Conservation (phyloP, 2,113 vertebrate genomes). For the zebrafish (Danio rerio) region DNA sequence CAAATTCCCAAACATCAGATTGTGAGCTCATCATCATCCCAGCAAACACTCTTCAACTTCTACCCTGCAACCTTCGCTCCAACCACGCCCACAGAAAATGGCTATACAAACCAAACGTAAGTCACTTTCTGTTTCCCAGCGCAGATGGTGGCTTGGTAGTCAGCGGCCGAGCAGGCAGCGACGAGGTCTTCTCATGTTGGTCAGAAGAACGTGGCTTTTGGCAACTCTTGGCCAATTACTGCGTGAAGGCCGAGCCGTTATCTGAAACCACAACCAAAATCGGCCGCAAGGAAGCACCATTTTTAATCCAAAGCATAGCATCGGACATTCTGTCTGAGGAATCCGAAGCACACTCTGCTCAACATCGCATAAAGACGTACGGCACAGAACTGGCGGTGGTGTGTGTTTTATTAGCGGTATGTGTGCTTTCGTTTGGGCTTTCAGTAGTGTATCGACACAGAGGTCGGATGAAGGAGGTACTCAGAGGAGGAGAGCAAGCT, state of each 20-base stretch:
- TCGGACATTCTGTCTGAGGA: constrained; percentile 72
- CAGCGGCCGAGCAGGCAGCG: constrained; percentile 79
- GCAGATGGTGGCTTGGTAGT: constrained; percentile 86
- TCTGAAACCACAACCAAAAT: constrained; percentile 70
- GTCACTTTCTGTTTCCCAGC: constrained; percentile 84
- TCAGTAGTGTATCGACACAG: constrained; percentile 87
- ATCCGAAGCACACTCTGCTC: constrained; percentile 49
- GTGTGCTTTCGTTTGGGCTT: constrained; percentile 78
- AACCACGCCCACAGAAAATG: constrained; percentile 88
- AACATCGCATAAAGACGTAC: constrained; percentile 83
- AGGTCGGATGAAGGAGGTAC: constrained; percentile 85
- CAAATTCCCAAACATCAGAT: not conserved
- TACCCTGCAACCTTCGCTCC: constrained; percentile 87
- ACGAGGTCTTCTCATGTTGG: constrained; percentile 91
- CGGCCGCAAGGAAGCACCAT: constrained; percentile 71
- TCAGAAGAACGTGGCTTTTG: constrained; percentile 86
- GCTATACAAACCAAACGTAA: constrained; percentile 74
- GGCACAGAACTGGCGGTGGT: constrained; percentile 94
- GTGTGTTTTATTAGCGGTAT: constrained; percentile 80
- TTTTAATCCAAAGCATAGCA: constrained; percentile 60
- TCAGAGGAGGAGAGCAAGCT: constrained; percentile 85
- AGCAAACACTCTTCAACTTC: constrained; percentile 82
- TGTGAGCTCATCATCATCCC: constrained; percentile 83
- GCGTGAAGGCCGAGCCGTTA: constrained; percentile 73
- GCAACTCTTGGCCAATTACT: constrained; percentile 91